A percentile compares a stretch with the other conserved stretches of the same genome.
Conservation (phyloP, 2,888 invertebrate genomes). For the Oligia latruncula region DNA sequence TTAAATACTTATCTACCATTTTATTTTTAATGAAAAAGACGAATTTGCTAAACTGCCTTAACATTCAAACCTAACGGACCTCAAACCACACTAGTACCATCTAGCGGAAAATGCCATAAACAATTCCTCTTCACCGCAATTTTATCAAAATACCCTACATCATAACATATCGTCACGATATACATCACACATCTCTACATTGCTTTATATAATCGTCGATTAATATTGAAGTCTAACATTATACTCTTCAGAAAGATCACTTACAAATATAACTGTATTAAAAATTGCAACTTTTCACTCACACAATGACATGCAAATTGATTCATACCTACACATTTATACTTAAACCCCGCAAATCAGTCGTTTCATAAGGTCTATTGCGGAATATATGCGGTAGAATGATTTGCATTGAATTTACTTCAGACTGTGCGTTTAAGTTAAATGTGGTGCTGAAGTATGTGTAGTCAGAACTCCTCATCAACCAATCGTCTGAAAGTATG, state of each 20-base stretch:
- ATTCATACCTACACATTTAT: constrained; percentile 37
- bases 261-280: constrained; percentile 63
- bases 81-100: constrained; percentile 24
- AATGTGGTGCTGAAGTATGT: constrained; percentile 1
- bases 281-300: constrained; percentile 62
- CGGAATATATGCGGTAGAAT: constrained; percentile 45
- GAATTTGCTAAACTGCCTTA: constrained; percentile 12
- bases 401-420: constrained; percentile 14
- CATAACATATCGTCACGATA: constrained; percentile 55
- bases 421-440: not conserved
- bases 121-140: constrained; percentile 40
- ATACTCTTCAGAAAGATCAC: constrained; percentile 59
- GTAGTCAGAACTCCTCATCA: not conserved
- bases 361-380: constrained; percentile 56
- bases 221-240: constrained; percentile 65
- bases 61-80: constrained; percentile 21
- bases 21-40: not conserved
- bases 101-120: constrained; percentile 27
- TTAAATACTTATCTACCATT: not conserved
- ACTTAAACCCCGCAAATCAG: constrained; percentile 54
- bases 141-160: constrained; percentile 35
- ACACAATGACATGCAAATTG: constrained; percentile 43
- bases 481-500: not conserved
- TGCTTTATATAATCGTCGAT: constrained; percentile 65
- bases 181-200: constrained; percentile 64